Percentiles rank a stretch among this genome's conserved stretches.
Conservation (phyloP, 2,888 invertebrate genomes). For the Clivina fossor region DNA sequence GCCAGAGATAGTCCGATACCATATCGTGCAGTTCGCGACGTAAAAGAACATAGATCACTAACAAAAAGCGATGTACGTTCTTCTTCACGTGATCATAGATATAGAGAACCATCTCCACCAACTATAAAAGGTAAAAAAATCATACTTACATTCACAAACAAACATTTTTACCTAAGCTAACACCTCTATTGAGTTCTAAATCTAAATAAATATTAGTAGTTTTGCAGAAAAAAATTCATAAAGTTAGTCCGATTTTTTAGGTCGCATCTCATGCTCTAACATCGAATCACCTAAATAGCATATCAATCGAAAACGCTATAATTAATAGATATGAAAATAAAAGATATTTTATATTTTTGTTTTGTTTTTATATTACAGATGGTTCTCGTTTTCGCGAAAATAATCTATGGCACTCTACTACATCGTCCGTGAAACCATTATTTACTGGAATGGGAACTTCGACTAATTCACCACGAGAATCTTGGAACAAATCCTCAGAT, state of each 20-base stretch:
- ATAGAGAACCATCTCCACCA: conserved; percentile 42
- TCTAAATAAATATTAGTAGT: too few relatives aligned
- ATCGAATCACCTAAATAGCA: too few relatives aligned
- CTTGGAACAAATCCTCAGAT: conserved; percentile 27
- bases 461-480: conserved; percentile 14
- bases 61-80: conserved; percentile 43
- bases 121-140: conserved; percentile 17
- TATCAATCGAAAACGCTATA: too few relatives aligned
- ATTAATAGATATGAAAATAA: neutral
- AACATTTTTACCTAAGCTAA: too few relatives aligned
- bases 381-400: conserved; percentile 22
- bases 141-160: too few relatives aligned
- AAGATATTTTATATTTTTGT: neutral
- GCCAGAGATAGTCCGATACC: conserved; percentile 46
- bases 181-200: too few relatives aligned
- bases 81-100: conserved; percentile 52
- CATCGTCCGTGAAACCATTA: conserved; percentile 7
- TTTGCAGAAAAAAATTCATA: too few relatives aligned
- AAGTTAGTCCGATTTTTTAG: too few relatives aligned
- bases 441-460: conserved; percentile 24
- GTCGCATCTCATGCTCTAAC: too few relatives aligned
- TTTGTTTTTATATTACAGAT: too few relatives aligned
- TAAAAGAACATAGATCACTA: conserved; percentile 44
- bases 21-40: conserved; percentile 45
- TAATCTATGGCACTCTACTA: conserved; percentile 22